Conservation (phyloP, 2,888 invertebrate species). For the Synergus japonicus region DNA sequence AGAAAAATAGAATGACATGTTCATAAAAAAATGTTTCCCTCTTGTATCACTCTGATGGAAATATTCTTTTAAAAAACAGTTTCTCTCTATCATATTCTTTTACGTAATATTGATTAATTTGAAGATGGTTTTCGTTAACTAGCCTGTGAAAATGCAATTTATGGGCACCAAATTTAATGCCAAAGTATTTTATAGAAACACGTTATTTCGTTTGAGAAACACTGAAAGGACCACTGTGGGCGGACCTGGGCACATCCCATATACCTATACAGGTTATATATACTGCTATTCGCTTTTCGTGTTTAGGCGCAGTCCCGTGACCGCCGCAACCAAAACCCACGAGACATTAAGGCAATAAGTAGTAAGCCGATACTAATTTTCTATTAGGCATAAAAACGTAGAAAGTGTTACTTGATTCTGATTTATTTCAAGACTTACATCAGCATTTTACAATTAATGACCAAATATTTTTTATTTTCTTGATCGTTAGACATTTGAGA, state of each 20-base stretch:
- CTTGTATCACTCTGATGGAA: neutral
- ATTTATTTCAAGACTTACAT: neutral
- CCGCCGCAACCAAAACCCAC: conserved; percentile 60
- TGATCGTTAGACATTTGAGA: no score
- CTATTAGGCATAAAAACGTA: conserved; percentile 60
- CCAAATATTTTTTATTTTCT: no score
- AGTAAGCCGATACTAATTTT: conserved; percentile 74
- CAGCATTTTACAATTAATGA: neutral
- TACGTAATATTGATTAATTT: neutral
- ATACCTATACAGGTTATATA: conserved; percentile 68
- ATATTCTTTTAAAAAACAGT: neutral
- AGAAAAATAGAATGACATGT: conserved; percentile 7
- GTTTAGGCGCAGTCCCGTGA: conserved; percentile 71
- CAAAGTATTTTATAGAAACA: conserved; percentile 21
- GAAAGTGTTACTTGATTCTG: conserved; percentile 17
- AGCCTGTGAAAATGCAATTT: neutral
- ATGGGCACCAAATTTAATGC: neutral
- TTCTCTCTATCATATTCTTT: neutral
- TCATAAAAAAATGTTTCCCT: neutral
- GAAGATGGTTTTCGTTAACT: neutral
- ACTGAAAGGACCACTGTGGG: conserved; percentile 72
- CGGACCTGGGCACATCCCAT: conserved; percentile 73
- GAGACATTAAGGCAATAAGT: conserved; percentile 43
- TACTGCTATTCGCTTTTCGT: conserved; percentile 71
- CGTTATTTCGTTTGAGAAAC: conserved; percentile 66